These are phyloP conservation scores for Helicoverpa assulta DNA, from an alignment of 2,888 invertebrate genomes.

Conservation along the genomic window DNA sequence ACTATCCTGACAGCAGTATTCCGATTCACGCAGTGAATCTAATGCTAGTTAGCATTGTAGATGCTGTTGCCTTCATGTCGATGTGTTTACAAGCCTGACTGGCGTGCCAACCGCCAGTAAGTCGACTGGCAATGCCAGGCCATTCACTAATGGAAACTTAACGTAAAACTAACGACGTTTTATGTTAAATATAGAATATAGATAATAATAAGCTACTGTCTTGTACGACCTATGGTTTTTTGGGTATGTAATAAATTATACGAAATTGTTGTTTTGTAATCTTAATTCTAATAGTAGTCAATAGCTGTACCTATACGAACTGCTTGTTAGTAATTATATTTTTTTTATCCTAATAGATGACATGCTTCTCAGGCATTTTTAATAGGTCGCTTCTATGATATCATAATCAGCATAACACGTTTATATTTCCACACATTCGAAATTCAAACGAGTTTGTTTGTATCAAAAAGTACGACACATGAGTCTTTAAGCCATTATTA, in stretches of 20 bases:
- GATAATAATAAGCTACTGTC: slow-evolving; percentile 35
- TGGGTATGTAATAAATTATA: no score
- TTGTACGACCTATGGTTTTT: slow-evolving; percentile 20
- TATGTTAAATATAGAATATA: slow-evolving; percentile 28
- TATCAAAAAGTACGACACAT: no score
- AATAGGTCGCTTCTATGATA: no score
- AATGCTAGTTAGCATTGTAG: slow-evolving; percentile 46
- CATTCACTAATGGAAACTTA: slow-evolving; percentile 69
- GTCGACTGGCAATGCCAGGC: slow-evolving; percentile 57
- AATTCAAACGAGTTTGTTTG: not conserved
- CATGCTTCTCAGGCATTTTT: no score
- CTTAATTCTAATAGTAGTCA: no score
- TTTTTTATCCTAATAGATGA: no score
- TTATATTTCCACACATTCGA: not conserved
- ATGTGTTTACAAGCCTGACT: slow-evolving; percentile 56
- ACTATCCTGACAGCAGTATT: slow-evolving; percentile 16
- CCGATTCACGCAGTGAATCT: not conserved
- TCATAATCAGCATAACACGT: not conserved
- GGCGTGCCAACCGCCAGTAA: slow-evolving; percentile 68
- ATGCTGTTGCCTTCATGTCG: slow-evolving; percentile 45
- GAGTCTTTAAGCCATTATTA: not conserved
- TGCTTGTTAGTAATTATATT: no score
- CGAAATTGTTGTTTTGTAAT: not conserved
- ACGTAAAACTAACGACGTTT: slow-evolving; percentile 58
- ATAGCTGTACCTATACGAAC: no score